Percentiles rank a stretch among this genome's conserved stretches.
phyloP scores from a whole-genome alignment of 1,140 invertebrate species.

The Palaemon carinicauda region DNA sequence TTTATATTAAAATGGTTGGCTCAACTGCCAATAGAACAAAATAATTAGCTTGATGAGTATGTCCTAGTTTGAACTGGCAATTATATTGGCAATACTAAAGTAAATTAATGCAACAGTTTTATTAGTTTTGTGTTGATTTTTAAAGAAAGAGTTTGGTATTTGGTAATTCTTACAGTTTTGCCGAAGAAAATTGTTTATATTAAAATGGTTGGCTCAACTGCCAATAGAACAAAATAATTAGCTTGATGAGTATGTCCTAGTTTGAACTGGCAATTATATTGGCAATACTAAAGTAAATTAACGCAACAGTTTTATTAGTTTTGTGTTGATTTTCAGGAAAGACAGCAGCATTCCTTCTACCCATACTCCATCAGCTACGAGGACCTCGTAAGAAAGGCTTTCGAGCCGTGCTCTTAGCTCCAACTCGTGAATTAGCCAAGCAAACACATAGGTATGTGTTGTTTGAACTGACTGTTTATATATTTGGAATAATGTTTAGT shows the following conservation, averaged over 20 bases:
- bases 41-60: too few species aligned
- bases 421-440: slow-evolving; percentile 91
- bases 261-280: too few species aligned
- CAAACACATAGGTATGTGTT: slow-evolving; percentile 74
- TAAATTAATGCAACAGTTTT: not conserved
- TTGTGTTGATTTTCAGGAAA: slow-evolving; percentile 67
- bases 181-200: too few species aligned
- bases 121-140: not conserved
- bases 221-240: too few species aligned
- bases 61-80: too few species aligned
- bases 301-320: not conserved
- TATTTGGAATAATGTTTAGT: too few species aligned
- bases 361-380: slow-evolving; percentile 75
- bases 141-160: too few species aligned
- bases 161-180: too few species aligned
- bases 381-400: slow-evolving; percentile 75
- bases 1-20: too few species aligned
- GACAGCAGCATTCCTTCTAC: slow-evolving; percentile 85
- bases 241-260: too few species aligned
- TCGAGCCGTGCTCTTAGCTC: slow-evolving; percentile 86
- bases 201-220: too few species aligned
- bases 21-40: too few species aligned
- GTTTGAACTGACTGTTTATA: not conserved
- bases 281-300: not conserved
- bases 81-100: not conserved